Evolutionary conservation across 1,140 invertebrate genomes (phyloP), one percentile per base, ranked within the genome.

Genomic region (Anoplophora glabripennis): DNA sequence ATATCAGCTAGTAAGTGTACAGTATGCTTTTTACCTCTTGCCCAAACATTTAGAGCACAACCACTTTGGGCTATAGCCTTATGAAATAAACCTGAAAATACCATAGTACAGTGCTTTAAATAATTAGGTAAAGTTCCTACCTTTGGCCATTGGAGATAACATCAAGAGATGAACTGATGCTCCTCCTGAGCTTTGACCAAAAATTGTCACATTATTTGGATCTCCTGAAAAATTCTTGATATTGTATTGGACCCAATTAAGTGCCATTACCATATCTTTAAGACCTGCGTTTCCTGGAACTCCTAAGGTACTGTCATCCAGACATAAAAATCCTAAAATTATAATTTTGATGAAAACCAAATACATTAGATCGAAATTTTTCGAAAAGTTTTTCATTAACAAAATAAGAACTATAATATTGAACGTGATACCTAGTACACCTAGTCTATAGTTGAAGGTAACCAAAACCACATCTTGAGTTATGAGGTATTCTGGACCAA

Each of bases 61-160:
- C 85, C 86, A 76, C 85, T 84, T 79, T 85, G 82, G 35, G 82
- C 68, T 40, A 88, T 84, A 1, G 78, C 82, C 69, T 75, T 77
- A 57, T 79, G 78, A 67, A 86, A 89, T 36, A 87, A 71, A n/a
- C 84, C 85, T 83, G 38, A 57, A 56, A 64, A 44, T 28, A 3
- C 5, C 5, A 5, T 28, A 28, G 5, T 28, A 28, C 5, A 28
- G 21, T n/a, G 5, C 21, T 3, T 28, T 3, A 28, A 28, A 28
- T 3, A 3, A 28, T 28, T 28, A 28, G 21, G 21, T 3, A 28
- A 3, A 28, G n/a, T 8, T 47, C 14, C 14, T 52, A 69, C 71
- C 72, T 57, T 64, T 66, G 7, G 68, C 63, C 57, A 66, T 62
- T 15, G 69, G 67, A 11, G 69, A 71, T 12, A 72, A 54, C 18